A percentile compares a stretch with the other conserved stretches of the same genome.
These are phyloP conservation scores for Lasioglossum villosulum DNA, from an alignment of 2,888 invertebrate species.

Conservation along the genomic window DNA sequence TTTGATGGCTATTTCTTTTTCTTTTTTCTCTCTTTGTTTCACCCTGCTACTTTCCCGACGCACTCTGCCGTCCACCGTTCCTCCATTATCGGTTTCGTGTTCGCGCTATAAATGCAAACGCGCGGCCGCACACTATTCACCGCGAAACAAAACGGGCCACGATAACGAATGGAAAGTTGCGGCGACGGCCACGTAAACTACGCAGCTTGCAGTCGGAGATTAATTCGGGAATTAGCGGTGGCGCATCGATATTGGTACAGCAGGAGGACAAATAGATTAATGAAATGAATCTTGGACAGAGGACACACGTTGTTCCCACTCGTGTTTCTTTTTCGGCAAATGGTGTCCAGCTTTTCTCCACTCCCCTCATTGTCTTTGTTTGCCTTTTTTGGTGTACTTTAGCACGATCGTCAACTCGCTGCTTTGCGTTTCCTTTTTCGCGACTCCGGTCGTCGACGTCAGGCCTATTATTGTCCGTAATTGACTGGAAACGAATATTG, in stretches of 20 bases:
- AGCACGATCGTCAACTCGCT: neutral
- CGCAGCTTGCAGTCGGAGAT: conserved; percentile 36
- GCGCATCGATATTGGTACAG: conserved; percentile 31
- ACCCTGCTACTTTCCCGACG: neutral
- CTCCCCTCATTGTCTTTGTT: neutral
- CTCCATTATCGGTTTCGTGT: conserved; percentile 60
- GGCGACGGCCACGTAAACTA: conserved; percentile 29
- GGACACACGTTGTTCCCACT: neutral
- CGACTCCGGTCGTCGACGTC: neutral
- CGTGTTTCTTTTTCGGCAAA: neutral
- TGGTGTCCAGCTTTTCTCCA: neutral
- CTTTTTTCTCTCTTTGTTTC: neutral
- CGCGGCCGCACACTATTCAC: conserved; percentile 12
- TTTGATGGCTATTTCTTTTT: neutral
- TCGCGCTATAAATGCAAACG: conserved; percentile 46
- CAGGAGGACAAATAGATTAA: conserved; percentile 33
- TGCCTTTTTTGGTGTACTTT: neutral
- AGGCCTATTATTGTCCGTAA: neutral
- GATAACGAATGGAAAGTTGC: conserved; percentile 56
- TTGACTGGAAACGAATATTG: neutral
- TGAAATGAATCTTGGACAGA: conserved; percentile 24
- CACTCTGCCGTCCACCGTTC: conserved; percentile 8
- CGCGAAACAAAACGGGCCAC: conserved; percentile 32
- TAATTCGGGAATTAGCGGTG: conserved; percentile 55
- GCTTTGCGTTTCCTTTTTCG: neutral